These are phyloP conservation scores for Sciaenops ocellatus DNA, from an alignment of 2,797 vertebrate species.

Conservation along the genomic window DNA sequence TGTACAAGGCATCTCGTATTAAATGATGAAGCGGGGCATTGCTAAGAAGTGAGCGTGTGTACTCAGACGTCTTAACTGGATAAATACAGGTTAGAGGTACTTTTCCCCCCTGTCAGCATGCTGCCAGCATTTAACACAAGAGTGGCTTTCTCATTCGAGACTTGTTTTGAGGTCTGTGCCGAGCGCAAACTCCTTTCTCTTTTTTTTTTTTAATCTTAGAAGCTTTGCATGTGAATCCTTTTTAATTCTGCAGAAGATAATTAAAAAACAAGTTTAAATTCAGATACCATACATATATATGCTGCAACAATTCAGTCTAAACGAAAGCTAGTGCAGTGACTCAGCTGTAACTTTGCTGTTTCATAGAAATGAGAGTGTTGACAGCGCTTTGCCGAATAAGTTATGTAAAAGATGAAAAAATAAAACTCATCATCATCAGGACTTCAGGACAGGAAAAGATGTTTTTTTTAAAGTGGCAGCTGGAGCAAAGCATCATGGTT, in stretches of 20 bases:
- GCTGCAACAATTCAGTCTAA: constrained; percentile 5
- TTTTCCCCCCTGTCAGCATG: constrained; percentile 29
- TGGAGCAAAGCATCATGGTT: constrained; percentile 10
- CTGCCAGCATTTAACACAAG: constrained; percentile 30
- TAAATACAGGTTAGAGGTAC: constrained; percentile 38
- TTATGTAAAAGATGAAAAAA: not conserved
- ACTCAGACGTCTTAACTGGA: constrained; percentile 37
- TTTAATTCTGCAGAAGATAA: not conserved
- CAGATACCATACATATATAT: too few species aligned
- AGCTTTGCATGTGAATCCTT: not conserved
- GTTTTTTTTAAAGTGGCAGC: constrained; percentile 26
- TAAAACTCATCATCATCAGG: not conserved
- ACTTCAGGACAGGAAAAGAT: not conserved
- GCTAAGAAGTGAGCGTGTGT: not conserved
- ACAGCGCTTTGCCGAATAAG: not conserved
- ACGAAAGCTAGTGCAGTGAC: not conserved
- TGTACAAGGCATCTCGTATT: not conserved
- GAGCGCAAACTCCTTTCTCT: not conserved
- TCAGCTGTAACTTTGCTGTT: not conserved
- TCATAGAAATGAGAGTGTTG: constrained; percentile 3
- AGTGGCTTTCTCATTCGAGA: not conserved
- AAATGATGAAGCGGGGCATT: constrained; percentile 11
- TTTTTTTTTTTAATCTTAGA: not conserved
- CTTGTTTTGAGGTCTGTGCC: constrained; percentile 2
- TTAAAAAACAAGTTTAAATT: not conserved